Conservation (phyloP, 2,113 vertebrate genomes). For the Suncus etruscus region DNA sequence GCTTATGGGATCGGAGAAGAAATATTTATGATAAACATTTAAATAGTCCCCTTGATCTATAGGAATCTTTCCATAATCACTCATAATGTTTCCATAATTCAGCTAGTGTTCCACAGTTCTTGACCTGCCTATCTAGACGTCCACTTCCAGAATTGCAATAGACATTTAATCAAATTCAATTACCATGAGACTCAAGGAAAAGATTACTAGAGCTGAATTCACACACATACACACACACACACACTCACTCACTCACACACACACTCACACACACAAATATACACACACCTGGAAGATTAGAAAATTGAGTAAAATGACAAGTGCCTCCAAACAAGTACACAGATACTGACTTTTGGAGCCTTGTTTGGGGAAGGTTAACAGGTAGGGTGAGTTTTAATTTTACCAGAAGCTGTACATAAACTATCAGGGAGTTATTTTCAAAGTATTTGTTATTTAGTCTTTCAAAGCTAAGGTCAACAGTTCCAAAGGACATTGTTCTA, state of each 20-base stretch:
- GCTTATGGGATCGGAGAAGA: neutral
- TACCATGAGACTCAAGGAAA: neutral
- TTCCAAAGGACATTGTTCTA: conserved; percentile 43
- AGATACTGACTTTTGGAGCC: neutral
- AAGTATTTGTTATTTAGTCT: conserved; percentile 37
- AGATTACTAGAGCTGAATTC: neutral
- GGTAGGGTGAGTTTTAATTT: neutral
- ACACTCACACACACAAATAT: neutral
- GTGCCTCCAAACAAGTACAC: neutral
- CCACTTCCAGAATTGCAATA: neutral
- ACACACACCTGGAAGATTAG: neutral
- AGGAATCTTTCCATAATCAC: neutral
- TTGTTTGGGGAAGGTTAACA: neutral
- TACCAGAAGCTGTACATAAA: neutral
- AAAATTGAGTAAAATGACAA: neutral
- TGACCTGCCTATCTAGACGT: neutral
- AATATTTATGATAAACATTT: neutral
- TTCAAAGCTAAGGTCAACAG: neutral
- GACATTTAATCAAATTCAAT: neutral
- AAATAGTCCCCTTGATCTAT: neutral
- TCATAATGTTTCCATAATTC: neutral
- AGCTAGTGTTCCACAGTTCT: neutral
- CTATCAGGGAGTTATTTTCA: neutral
- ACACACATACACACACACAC: neutral
- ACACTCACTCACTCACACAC: neutral